phyloP scores from a whole-genome alignment of 2,888 invertebrate genomes.

The Nectonema munidae region DNA sequence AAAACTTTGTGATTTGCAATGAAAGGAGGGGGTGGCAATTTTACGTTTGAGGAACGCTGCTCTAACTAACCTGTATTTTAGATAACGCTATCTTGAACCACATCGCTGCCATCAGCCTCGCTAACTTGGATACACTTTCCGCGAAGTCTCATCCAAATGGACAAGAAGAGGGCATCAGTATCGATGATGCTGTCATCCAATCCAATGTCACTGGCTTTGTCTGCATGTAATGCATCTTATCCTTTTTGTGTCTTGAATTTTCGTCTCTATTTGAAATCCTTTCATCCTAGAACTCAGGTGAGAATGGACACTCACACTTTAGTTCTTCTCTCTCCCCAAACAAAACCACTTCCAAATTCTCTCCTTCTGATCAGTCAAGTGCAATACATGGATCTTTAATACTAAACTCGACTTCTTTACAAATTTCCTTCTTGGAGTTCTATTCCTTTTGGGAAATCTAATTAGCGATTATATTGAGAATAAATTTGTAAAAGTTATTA shows the following conservation, averaged over 20 bases:
- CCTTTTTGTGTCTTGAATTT: background rate
- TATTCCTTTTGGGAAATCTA: too few relatives aligned
- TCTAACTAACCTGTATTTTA: slow-evolving; percentile 11
- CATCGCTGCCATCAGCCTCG: slow-evolving; percentile 53
- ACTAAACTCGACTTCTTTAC: too few relatives aligned
- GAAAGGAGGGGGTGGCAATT: too few relatives aligned
- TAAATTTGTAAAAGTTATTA: too few relatives aligned
- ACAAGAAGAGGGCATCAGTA: slow-evolving; percentile 45
- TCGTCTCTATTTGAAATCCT: slow-evolving; percentile 1
- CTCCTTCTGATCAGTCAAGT: slow-evolving; percentile 54
- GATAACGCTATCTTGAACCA: slow-evolving; percentile 42
- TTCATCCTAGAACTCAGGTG: slow-evolving; percentile 33
- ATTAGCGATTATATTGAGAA: too few relatives aligned
- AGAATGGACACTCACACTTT: slow-evolving; percentile 52
- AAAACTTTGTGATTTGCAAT: too few relatives aligned
- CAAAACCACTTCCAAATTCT: slow-evolving; percentile 55
- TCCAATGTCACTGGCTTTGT: slow-evolving; percentile 62
- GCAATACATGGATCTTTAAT: slow-evolving; percentile 82
- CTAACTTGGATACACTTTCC: slow-evolving; percentile 34
- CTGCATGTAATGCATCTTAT: slow-evolving; percentile 39
- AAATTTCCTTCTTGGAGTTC: too few relatives aligned
- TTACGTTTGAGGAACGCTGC: slow-evolving; percentile 13
- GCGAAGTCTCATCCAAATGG: too few relatives aligned
- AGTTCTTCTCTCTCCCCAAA: slow-evolving; percentile 65
- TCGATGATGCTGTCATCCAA: too few relatives aligned